Conservation (phyloP, 2,113 vertebrate species). For the Anhinga anhinga region DNA sequence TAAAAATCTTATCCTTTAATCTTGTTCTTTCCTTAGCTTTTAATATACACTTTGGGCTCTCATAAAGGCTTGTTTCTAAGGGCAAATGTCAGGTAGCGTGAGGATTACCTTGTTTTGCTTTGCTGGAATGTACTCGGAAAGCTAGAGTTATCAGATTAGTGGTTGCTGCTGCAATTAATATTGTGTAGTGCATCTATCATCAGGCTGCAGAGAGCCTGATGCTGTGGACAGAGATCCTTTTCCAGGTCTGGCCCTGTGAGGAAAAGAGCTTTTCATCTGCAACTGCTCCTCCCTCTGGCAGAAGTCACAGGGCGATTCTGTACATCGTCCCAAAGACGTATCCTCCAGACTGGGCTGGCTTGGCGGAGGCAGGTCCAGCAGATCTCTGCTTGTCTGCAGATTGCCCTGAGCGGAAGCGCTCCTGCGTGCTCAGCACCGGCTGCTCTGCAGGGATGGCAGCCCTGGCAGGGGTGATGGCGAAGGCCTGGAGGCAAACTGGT, state of each 20-base stretch:
- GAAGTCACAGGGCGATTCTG: background rate
- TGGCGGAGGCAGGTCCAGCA: background rate
- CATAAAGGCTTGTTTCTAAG: background rate
- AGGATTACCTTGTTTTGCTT: constrained; percentile 44
- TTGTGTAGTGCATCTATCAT: constrained; percentile 11
- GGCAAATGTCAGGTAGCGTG: background rate
- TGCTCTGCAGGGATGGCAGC: background rate
- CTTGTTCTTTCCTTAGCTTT: constrained; percentile 18
- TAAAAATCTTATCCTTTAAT: background rate
- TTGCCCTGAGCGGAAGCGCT: background rate
- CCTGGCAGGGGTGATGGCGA: background rate
- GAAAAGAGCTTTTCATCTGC: constrained; percentile 8
- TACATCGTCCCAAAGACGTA: background rate
- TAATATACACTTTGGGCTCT: background rate
- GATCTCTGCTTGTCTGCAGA: background rate
- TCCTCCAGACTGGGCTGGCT: background rate
- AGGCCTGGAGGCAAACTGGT: background rate
- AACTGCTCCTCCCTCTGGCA: constrained; percentile 52
- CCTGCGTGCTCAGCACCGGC: background rate
- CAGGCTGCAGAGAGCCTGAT: background rate
- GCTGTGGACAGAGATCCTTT: background rate
- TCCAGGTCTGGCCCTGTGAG: background rate
- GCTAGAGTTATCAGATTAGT: constrained; percentile 11
- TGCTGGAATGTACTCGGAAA: constrained; percentile 27
- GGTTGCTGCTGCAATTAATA: constrained; percentile 29